phyloP scores from a whole-genome alignment of 1,140 invertebrate genomes.

The Drosophila murphyi region DNA sequence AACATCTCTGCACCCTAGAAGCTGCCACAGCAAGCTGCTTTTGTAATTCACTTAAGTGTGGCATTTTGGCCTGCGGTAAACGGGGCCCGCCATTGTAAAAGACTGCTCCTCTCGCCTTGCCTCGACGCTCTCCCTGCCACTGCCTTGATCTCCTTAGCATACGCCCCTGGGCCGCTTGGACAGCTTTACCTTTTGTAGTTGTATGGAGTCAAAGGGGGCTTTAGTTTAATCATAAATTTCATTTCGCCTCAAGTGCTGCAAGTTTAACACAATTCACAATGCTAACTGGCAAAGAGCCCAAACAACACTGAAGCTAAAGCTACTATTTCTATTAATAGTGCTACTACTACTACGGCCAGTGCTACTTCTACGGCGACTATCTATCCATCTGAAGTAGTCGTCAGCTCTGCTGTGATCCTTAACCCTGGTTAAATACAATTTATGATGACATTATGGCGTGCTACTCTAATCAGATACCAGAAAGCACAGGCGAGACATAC shows the following conservation, averaged over 20 bases:
- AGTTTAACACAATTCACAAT: constrained; percentile 29
- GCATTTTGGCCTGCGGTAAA: constrained; percentile 80
- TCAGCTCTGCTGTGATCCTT: constrained; percentile 23
- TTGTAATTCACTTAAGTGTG: constrained; percentile 83
- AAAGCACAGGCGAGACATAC: constrained; percentile 7
- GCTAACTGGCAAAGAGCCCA: constrained; percentile 13
- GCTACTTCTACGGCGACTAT: not conserved
- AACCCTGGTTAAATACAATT: constrained; percentile 45
- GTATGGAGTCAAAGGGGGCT: constrained; percentile 12
- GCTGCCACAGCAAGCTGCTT: constrained; percentile 55
- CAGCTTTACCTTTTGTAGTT: constrained; percentile 56
- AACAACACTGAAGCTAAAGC: constrained; percentile 5
- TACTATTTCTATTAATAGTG: not conserved
- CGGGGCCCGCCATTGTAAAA: constrained; percentile 61
- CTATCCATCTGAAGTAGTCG: constrained; percentile 14
- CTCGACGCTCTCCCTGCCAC: not conserved
- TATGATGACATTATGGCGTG: constrained; percentile 62
- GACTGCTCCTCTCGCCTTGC: constrained; percentile 23
- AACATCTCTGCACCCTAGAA: not conserved
- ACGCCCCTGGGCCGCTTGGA: constrained; percentile 53
- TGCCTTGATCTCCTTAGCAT: constrained; percentile 69
- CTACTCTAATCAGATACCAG: constrained; percentile 44
- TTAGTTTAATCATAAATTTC: constrained; percentile 79
- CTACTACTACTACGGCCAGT: not conserved
- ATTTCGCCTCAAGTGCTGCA: constrained; percentile 49